phyloP scores from a whole-genome alignment of 1,140 invertebrate genomes.

The Drosophila funebris region DNA sequence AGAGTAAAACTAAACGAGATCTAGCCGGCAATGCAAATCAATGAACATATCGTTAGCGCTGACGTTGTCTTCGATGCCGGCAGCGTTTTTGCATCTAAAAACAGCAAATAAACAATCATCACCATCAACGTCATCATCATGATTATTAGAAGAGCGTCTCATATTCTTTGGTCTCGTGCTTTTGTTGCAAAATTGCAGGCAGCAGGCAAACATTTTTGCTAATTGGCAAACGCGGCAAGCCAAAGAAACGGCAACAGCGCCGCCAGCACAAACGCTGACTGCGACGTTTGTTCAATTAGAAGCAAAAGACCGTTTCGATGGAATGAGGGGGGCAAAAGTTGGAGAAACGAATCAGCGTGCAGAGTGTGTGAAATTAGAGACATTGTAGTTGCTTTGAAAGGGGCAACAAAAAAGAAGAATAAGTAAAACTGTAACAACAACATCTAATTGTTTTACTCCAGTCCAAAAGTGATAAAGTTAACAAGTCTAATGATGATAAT shows the following conservation, averaged over 20 bases:
- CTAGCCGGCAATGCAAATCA: constrained; percentile 65
- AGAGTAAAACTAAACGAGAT: constrained; percentile 58
- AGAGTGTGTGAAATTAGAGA: constrained; percentile 52
- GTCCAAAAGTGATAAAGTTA: constrained; percentile 35
- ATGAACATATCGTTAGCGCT: constrained; percentile 38
- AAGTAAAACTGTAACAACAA: constrained; percentile 14
- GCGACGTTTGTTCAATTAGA: constrained; percentile 71
- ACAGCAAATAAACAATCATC: not conserved
- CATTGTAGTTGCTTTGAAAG: not conserved
- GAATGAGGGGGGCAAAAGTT: not conserved
- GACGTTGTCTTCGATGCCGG: constrained; percentile 7
- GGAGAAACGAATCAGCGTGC: constrained; percentile 5
- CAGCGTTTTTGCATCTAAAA: constrained; percentile 2
- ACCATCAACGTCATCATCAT: constrained; percentile 1
- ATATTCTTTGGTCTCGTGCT: constrained; percentile 16
- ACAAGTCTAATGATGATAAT: constrained; percentile 43
- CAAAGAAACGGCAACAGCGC: constrained; percentile 23
- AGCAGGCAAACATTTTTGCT: constrained; percentile 46
- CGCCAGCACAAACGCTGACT: constrained; percentile 6
- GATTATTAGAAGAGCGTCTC: constrained; percentile 2
- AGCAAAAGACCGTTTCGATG: constrained; percentile 39
- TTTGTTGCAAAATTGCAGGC: constrained; percentile 29
- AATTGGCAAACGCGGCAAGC: constrained; percentile 42
- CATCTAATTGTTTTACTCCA: constrained; percentile 42
- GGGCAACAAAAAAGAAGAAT: not conserved